Conservation (phyloP, 2,113 vertebrate species). For the Zeus faber region DNA sequence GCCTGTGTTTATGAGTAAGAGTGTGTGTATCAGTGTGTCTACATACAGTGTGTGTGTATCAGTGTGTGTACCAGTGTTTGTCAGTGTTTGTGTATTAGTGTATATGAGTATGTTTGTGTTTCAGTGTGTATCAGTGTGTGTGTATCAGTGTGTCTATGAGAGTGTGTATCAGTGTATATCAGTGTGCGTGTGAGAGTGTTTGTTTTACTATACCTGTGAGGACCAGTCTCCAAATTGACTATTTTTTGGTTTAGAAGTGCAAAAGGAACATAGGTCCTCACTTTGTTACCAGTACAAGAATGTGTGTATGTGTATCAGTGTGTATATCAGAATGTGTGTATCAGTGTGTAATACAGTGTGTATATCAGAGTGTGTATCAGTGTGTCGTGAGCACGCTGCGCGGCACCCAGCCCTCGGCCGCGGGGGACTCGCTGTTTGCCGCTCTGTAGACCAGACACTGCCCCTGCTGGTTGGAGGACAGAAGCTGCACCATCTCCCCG, state of each 20-base stretch:
- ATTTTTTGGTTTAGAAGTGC: background rate
- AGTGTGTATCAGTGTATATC: too few relatives aligned
- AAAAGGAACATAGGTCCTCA: too few relatives aligned
- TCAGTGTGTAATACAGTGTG: background rate
- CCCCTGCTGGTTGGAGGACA: conserved; percentile 96
- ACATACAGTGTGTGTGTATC: too few relatives aligned
- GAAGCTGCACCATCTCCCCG: conserved; percentile 94
- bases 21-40: background rate
- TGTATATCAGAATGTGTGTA: conserved; percentile 1
- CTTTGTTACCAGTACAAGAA: background rate
- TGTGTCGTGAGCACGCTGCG: conserved; percentile 81
- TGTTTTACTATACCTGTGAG: conserved; percentile 5
- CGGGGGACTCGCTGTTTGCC: conserved; percentile 88
- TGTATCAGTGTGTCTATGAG: too few relatives aligned
- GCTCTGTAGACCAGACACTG: conserved; percentile 97
- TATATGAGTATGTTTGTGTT: conserved; percentile 13
- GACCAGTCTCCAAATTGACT: background rate
- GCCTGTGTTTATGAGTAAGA: background rate
- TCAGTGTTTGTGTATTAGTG: conserved; percentile 6
- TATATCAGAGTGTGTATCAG: conserved; percentile 22
- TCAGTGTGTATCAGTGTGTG: conserved; percentile 5
- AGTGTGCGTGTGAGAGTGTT: too few relatives aligned
- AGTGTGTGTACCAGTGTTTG: background rate
- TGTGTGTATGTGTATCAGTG: conserved; percentile 9
- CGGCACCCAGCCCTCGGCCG: conserved; percentile 96